These are phyloP conservation scores for Leptobrachium leishanense DNA, from an alignment of 2,113 vertebrate species.

Conservation along the genomic window DNA sequence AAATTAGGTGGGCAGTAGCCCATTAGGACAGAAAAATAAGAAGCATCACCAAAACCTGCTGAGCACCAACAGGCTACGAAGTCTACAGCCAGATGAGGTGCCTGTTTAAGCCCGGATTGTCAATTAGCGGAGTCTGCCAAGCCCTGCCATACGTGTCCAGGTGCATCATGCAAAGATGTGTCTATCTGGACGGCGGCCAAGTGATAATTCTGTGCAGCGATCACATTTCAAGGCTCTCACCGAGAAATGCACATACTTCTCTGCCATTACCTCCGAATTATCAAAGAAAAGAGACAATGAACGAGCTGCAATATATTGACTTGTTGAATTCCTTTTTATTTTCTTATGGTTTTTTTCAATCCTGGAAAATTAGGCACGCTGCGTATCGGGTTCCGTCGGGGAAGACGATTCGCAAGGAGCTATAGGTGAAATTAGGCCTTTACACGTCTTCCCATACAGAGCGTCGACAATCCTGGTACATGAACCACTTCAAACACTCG, in stretches of 20 bases:
- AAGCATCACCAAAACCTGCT: constrained; percentile 82
- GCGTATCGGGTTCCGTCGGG: constrained; percentile 63
- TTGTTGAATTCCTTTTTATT: constrained; percentile 58
- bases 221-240: constrained; percentile 73
- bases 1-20: constrained; percentile 87
- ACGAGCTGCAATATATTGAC: constrained; percentile 69
- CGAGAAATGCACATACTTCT: constrained; percentile 58
- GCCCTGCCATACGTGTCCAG: constrained; percentile 79
- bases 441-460: constrained; percentile 53
- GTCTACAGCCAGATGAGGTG: constrained; percentile 84
- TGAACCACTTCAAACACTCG: constrained; percentile 50
- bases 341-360: background rate
- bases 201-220: constrained; percentile 73
- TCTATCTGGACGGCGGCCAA: constrained; percentile 73
- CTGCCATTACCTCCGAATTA: constrained; percentile 68
- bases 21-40: constrained; percentile 84
- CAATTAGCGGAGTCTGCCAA: constrained; percentile 86
- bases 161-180: constrained; percentile 78
- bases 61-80: constrained; percentile 84
- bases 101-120: constrained; percentile 86
- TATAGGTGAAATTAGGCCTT: constrained; percentile 63
- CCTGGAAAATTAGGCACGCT: constrained; percentile 69
- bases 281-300: constrained; percentile 72
- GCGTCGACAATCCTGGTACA: constrained; percentile 58
- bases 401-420: constrained; percentile 65